Base-by-base conservation (phyloP, 30 jellyfish, hydroid and myxozoan genomes). In the Pseudorhiza aurosa region DNA sequence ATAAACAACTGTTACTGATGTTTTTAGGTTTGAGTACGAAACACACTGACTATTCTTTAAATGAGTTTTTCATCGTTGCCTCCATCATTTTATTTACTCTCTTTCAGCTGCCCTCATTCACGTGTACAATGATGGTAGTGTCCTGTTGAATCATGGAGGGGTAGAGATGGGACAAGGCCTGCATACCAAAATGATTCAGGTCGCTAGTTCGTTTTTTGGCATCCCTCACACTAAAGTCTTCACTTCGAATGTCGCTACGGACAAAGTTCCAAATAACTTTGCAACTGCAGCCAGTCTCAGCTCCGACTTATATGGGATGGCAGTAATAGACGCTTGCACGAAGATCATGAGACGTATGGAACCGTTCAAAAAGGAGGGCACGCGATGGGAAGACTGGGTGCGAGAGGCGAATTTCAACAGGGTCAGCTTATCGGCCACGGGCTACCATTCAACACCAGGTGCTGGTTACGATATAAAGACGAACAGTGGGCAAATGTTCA, bases 161-260 rank as follows among this genome's bases (percentile, higher is more conserved):
- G 68, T 53, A 0, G 85, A 72, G 21, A 72, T 72, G 73, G 85
- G 85, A 15, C 85, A 72, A 31, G 85, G 85, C 26, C 21, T 70
- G 83, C 83, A 70, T 35, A 70, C 83, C 8, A 70, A 70, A 49
- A 4, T 70, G 69, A 44, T 70, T n/a, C 83, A 70, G 47, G 56
- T 70, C 2, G 83, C 83, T 4, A 70, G 83, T 17, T 27, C 60
- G 15, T 73, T 19, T 15, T 33, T 72, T 32, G 62, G 45, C n/a
- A 72, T 72, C 30, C 72, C 45, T 6, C 62, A 42, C 50, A 18
- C 62, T 32, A 72, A 51, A 25, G 32, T 72, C 27, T 53, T 42
- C 59, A 51, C 45, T 1, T 72, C 68, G 7, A 17, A 31, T 31
- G 17, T 55, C 0, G 40, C 73, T 14, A 47, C 85, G 14, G 85